A percentile compares a stretch with the other conserved stretches of the same genome.
phyloP scores from a whole-genome alignment of 2,888 invertebrate species.

The Loripinus fragilis region DNA sequence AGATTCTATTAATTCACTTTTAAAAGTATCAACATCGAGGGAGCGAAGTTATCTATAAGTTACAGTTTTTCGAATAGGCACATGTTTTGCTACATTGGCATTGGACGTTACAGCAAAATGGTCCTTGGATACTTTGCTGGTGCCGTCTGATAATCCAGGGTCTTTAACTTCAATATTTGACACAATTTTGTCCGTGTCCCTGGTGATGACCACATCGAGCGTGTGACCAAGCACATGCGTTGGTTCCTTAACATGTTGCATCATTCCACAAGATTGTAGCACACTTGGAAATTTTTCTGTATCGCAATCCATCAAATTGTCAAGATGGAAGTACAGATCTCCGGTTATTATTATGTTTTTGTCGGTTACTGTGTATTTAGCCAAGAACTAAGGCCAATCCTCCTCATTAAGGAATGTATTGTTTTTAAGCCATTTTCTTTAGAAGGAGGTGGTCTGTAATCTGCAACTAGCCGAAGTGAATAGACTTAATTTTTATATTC shows the following conservation, averaged over 20 bases:
- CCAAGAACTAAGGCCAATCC: not conserved
- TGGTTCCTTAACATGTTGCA: constrained; percentile 20
- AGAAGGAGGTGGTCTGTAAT: constrained; percentile 3
- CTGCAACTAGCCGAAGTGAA: constrained; percentile 20
- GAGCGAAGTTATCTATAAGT: constrained; percentile 20
- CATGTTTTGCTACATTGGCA: not conserved
- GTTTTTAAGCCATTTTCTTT: not conserved
- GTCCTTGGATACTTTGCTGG: constrained; percentile 23
- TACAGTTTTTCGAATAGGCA: not conserved
- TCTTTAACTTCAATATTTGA: constrained; percentile 21
- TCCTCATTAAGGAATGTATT: not conserved
- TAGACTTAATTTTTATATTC: not conserved
- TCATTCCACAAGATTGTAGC: constrained; percentile 29
- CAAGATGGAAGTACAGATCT: not conserved
- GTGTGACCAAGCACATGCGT: constrained; percentile 24
- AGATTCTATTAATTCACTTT: not conserved
- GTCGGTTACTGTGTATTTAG: not conserved
- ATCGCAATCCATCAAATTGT: not conserved
- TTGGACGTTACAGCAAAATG: constrained; percentile 9
- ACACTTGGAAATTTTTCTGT: constrained; percentile 18
- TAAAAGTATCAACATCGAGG: constrained; percentile 24
- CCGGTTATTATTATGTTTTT: not conserved
- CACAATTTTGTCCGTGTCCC: constrained; percentile 18
- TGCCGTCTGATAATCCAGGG: constrained; percentile 32
- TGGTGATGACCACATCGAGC: constrained; percentile 20